Evolutionary conservation across 1,140 invertebrate genomes (phyloP).

Genomic region (Drosophila grimshawi): DNA sequence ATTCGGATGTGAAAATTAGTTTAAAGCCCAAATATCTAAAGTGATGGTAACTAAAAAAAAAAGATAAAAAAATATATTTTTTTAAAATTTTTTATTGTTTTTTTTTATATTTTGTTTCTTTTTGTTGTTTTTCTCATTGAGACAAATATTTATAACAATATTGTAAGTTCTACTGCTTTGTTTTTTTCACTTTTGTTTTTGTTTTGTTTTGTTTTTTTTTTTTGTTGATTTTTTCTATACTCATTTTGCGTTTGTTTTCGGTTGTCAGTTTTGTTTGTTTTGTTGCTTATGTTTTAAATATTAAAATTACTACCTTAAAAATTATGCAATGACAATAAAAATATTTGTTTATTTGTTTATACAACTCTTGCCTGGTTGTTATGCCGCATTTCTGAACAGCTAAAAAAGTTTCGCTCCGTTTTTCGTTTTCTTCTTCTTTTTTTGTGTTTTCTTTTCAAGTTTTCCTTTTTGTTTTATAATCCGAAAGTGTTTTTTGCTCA

Average conservation of each 20-base stretch:
- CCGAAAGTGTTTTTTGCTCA: slow-evolving; percentile 10
- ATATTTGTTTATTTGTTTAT: slow-evolving; percentile 61
- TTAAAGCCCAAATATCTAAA: too few relatives aligned
- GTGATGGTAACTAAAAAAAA: neutral
- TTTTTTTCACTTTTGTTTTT: slow-evolving; percentile 20
- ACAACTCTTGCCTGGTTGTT: slow-evolving; percentile 49
- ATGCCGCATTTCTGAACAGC: slow-evolving; percentile 17
- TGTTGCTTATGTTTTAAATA: slow-evolving; percentile 72
- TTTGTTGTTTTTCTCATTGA: slow-evolving; percentile 66
- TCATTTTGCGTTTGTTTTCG: slow-evolving; percentile 43
- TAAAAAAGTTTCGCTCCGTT: slow-evolving; percentile 49
- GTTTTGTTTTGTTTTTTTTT: slow-evolving; percentile 18
- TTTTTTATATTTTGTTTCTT: slow-evolving; percentile 49
- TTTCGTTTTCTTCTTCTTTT: slow-evolving; percentile 5
- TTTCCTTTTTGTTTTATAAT: neutral
- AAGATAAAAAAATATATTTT: slow-evolving; percentile 21
- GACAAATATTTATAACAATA: slow-evolving; percentile 82
- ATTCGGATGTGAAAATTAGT: too few relatives aligned
- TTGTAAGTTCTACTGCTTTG: slow-evolving; percentile 72
- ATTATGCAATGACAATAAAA: slow-evolving; percentile 83
- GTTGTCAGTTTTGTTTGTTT: slow-evolving; percentile 60
- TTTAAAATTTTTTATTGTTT: slow-evolving; percentile 43
- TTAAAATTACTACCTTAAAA: slow-evolving; percentile 82
- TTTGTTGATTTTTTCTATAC: slow-evolving; percentile 10
- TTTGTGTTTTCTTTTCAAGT: neutral